Conservation (phyloP, 1,140 invertebrate genomes). For the Trichonephila inaurata region DNA sequence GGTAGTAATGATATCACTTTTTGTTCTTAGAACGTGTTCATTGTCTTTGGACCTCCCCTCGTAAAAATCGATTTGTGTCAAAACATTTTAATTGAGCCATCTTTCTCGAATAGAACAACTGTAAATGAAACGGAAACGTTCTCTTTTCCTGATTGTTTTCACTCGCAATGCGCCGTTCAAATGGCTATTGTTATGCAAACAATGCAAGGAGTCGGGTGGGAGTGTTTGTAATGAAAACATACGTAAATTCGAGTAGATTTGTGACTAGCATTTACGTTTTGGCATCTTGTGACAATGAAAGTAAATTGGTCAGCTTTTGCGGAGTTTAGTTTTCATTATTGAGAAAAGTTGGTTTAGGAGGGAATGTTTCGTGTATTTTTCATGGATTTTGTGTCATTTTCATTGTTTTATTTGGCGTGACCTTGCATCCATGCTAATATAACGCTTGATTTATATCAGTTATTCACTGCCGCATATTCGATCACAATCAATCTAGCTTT, state of each 20-base stretch:
- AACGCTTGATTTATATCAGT: no score
- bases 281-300: background rate
- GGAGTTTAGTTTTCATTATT: background rate
- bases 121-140: slow-evolving; percentile 32
- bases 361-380: no score
- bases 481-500: no score
- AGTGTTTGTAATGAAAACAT: background rate
- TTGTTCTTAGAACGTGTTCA: background rate
- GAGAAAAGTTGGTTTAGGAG: background rate
- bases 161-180: background rate
- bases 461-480: no score
- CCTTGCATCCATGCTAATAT: no score
- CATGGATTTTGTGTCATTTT: no score
- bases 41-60: background rate
- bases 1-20: slow-evolving; percentile 16
- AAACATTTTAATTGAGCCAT: slow-evolving; percentile 32
- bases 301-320: slow-evolving; percentile 8
- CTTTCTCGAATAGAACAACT: slow-evolving; percentile 25
- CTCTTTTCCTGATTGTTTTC: background rate
- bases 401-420: no score
- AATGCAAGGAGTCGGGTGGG: background rate
- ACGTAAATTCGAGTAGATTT: background rate
- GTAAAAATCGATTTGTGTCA: background rate
- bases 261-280: background rate
- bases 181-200: slow-evolving; percentile 10